Evolutionary conservation across 2,113 vertebrate species (phyloP), one percentile per base, ranked within the genome.

Genomic region (Triplophysa dalaica): DNA sequence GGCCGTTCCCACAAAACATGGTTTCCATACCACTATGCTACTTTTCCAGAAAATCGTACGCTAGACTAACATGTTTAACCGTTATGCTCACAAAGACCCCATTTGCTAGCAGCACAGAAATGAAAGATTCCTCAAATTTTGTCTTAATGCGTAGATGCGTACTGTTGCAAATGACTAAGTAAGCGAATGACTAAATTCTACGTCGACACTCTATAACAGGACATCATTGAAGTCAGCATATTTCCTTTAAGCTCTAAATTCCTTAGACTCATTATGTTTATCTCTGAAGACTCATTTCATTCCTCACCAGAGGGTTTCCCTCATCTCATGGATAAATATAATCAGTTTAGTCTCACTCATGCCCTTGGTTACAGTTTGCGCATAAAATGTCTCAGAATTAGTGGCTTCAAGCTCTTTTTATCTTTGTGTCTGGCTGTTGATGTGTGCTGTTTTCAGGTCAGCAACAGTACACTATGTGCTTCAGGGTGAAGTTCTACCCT

Each of bases 401-500:
- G 38, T n/a, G 62, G 54, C 63, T 67, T 81, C 78, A 58, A 77
- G 63, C 67, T 22, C 2, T 77, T 56, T 41, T 45, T 79, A 66
- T 77, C 64, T 80, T 77, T 81, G 78, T 91, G 86, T 87, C 65
- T 76, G 29, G 54, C 12, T 72, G 41, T 41, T 62, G 29, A 38
- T 72, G 69, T 84, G 68, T 73, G 38, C 33, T 75, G 63, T 54
- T 43, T 58, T 73, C 95, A 98, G 97, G 95, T 92, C 94, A 96
- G 87, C 95, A 97, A 92, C 98, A 97, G 26, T 99, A 95, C 87
- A 99, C 94, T 65, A 98, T 99, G 97, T 99, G 97, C 92, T 99
- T 99, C 93, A 94, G 98, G 93, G 95, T 99, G 92, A 99, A 99
- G 94, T 99, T 99, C 93, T 99, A 99, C 90, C 97, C 98, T 63